Evolutionary conservation across 1,140 invertebrate species (phyloP).

Genomic region (Zaprionus davidi): DNA sequence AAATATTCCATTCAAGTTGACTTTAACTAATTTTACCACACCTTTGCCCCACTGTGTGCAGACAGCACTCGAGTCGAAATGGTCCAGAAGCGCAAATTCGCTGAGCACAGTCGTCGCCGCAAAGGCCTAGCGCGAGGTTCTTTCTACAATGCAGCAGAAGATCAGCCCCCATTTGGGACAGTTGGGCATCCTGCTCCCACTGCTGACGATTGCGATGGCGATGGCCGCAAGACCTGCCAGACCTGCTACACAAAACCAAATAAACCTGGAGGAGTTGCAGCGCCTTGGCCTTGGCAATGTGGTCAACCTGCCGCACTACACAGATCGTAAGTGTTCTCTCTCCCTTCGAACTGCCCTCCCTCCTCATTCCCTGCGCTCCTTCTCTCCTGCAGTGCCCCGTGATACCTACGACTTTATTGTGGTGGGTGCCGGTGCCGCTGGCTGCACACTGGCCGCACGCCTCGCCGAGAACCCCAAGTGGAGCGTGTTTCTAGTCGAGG

Average conservation of each 20-base stretch:
- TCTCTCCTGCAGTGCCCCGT: constrained; percentile 47
- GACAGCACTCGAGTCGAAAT: constrained; percentile 31
- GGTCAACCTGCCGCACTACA: constrained; percentile 61
- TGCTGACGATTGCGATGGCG: constrained; percentile 18
- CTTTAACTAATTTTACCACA: neutral
- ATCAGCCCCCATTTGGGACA: neutral
- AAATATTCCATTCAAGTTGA: neutral
- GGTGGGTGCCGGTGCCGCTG: constrained; percentile 93
- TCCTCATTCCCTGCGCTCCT: neutral
- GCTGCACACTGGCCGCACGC: constrained; percentile 92
- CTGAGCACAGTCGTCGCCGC: constrained; percentile 30
- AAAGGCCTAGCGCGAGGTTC: constrained; percentile 40
- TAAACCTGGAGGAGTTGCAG: constrained; percentile 33
- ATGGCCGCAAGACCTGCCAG: neutral
- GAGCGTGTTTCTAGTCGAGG: constrained; percentile 87
- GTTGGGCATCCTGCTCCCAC: constrained; percentile 21
- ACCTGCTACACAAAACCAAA: neutral
- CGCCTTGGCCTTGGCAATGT: constrained; percentile 61
- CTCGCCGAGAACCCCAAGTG: constrained; percentile 85
- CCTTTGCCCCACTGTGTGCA: constrained; percentile 44
- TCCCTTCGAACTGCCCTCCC: neutral
- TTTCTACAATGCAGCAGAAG: constrained; percentile 18
- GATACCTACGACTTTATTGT: constrained; percentile 91
- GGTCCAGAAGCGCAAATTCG: constrained; percentile 32
- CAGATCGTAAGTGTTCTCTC: constrained; percentile 51